Evolutionary conservation across 2,797 vertebrate species (phyloP).

Genomic region (Eptatretus atami): DNA sequence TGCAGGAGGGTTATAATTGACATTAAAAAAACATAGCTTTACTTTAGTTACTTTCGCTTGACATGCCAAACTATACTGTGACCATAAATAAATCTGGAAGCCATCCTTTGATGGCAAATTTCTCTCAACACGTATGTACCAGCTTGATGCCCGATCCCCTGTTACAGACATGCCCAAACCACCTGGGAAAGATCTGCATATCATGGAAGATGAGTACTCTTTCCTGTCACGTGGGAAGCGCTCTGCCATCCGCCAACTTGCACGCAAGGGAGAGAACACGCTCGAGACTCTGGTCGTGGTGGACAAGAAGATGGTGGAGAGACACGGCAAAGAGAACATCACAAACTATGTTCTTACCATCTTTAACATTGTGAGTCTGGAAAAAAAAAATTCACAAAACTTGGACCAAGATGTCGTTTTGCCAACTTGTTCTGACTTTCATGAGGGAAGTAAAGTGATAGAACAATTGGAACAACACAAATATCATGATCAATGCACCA

Average conservation of each 20-base stretch:
- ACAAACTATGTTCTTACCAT: slow-evolving; percentile 57
- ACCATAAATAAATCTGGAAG: no score
- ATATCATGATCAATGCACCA: no score
- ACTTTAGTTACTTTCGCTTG: no score
- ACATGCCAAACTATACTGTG: no score
- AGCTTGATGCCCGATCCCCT: neutral
- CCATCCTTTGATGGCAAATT: no score
- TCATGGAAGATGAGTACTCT: slow-evolving; percentile 35
- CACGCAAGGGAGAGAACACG: slow-evolving; percentile 22
- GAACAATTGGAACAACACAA: no score
- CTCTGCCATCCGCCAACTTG: slow-evolving; percentile 18
- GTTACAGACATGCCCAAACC: slow-evolving; percentile 37
- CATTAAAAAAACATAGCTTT: no score
- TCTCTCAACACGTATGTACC: no score
- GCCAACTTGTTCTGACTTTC: neutral
- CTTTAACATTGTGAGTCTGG: slow-evolving; percentile 39
- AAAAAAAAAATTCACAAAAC: neutral
- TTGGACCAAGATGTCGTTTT: neutral
- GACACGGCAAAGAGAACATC: slow-evolving; percentile 45
- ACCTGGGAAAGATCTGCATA: slow-evolving; percentile 21
- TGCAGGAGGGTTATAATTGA: no score
- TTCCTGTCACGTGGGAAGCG: slow-evolving; percentile 19
- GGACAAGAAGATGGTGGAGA: slow-evolving; percentile 45
- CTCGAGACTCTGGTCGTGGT: slow-evolving; percentile 62
- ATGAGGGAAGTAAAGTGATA: no score